Evolutionary conservation across 2,888 invertebrate species (phyloP), one percentile per base, ranked within the genome.

Genomic region (Pristionchus entomophagus): DNA sequence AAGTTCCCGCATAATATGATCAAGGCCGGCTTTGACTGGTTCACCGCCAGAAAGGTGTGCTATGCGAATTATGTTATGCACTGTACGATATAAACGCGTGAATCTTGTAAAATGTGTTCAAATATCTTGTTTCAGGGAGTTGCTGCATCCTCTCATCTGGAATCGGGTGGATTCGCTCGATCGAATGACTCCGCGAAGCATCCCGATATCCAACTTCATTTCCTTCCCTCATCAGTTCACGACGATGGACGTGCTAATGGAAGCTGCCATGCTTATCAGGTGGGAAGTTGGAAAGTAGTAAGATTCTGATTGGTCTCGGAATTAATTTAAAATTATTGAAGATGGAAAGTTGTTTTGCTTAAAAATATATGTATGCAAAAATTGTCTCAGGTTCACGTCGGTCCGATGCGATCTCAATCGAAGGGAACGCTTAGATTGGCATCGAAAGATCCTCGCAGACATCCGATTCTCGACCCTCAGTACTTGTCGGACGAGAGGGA

Each of bases 401-500:
- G 95, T 6, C 93, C 95, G 19, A 93, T 98, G 92, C 95, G 98
- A 0, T 97, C 98, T 0, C 96, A 96, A 92, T 97, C 97, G 86
- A 95, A 96, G 8, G 98, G 98, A 0, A 95, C 95, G 90, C 95
- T 98, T 0, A 96, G 96, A 89, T 94, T 98, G 35, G 95, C 95
- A 86, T 96, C 96, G 87, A 94, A 95, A 0, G 96, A 97, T 94
- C 96, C 97, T 0, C 94, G 95, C 38, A 96, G 96, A 84, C 96
- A 96, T 94, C 97, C 97, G 0, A 93, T 96, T 45, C 97, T 99
- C 94, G 96, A 98, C 94, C 97, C 98, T 2, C 97, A 97, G 93
- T 99, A 99, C 94, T 96, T 97, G 88, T 86, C 88, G n/a, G 87
- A 91, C 69, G 91, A 92, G 56, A 89, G 92, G 17, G 93, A 93